Base-by-base conservation (phyloP, 2,888 invertebrate species). In the Formica aserva region DNA sequence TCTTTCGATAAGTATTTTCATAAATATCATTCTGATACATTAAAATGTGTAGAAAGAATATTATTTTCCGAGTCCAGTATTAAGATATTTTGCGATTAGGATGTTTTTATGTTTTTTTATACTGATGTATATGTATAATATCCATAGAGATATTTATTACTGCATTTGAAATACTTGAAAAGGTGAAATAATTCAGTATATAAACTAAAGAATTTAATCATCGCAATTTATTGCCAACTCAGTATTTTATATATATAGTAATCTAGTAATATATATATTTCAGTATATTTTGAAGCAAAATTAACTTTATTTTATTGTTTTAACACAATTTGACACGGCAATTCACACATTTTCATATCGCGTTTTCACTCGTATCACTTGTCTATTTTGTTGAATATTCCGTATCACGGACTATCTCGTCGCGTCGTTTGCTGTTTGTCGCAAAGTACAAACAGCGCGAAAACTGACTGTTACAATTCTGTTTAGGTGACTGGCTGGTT, bases 401-500 rank as follows among this genome's bases (percentile, higher is more conserved):
- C 15, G 13, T 29, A 57, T 63, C 32, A 18, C 45, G 15, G 15
- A 63, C 66, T 6, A 13, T 65, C 52, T 55, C 38, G 38, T 38
- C 26, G 55, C 11, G 26, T n/a, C 45, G 41, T 52, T 52, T 3
- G 52, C 52, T 52, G n/a, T 52, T 52, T 45, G 60, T 45, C n/a
- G 29, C 41, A 67, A 77, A 66, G 22, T 57, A 77, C 29, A 67
- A 67, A 67, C 29, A 67, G 1, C 66, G 52, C 35, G 76, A 38
- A 55, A 55, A 35, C 29, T 66, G 63, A 48, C 75, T 65, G 65
- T 13, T 69, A 32, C 60, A 80, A 80, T 80, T 26, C 45, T 60
- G 45, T 71, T 71, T 45, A 35, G 55, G 38, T n/a, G 32, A 32
- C 18, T 45, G 32, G 69, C 60, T 45, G 38, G 38, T 78, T 69